Evolutionary conservation across 1,140 invertebrate genomes (phyloP).

Genomic region (Ditylenchus dipsaci): DNA sequence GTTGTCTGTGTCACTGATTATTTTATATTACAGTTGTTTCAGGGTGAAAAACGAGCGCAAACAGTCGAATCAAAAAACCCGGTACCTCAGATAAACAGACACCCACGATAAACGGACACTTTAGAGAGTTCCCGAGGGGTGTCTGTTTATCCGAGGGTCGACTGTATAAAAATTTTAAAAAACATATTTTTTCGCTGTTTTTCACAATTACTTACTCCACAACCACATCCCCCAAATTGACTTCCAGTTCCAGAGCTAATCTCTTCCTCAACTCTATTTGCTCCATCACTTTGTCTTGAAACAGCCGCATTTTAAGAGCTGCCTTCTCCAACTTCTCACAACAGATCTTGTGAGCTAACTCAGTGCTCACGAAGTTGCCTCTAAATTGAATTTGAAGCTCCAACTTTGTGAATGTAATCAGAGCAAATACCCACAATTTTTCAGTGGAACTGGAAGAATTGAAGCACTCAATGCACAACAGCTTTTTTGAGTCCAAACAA

Average conservation of each 20-base stretch:
- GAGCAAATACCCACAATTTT: conserved; percentile 20
- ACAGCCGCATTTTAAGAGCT: conserved; percentile 36
- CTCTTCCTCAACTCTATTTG: conserved; percentile 46
- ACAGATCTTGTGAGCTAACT: conserved; percentile 49
- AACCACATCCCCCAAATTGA: conserved; percentile 23
- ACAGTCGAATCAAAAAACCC: no score
- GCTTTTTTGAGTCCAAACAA: conserved; percentile 43
- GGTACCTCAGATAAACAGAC: no score
- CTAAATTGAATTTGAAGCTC: conserved; percentile 29
- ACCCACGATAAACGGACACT: no score
- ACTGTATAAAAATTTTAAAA: background rate
- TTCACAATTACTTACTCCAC: conserved; percentile 11
- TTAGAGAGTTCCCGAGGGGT: no score
- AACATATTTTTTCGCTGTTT: no score
- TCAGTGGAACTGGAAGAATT: conserved; percentile 39
- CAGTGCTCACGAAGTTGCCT: conserved; percentile 53
- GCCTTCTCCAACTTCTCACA: conserved; percentile 54
- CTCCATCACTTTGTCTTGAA: conserved; percentile 49
- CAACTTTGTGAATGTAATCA: conserved; percentile 2
- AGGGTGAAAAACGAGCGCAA: no score
- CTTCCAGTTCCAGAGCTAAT: conserved; percentile 38
- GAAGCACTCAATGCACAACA: conserved; percentile 57
- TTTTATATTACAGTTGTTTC: no score
- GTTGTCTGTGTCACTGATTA: no score
- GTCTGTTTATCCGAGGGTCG: background rate